These are phyloP conservation scores for Hylaeus volcanicus DNA, from an alignment of 1,140 invertebrate species.

Conservation along the genomic window DNA sequence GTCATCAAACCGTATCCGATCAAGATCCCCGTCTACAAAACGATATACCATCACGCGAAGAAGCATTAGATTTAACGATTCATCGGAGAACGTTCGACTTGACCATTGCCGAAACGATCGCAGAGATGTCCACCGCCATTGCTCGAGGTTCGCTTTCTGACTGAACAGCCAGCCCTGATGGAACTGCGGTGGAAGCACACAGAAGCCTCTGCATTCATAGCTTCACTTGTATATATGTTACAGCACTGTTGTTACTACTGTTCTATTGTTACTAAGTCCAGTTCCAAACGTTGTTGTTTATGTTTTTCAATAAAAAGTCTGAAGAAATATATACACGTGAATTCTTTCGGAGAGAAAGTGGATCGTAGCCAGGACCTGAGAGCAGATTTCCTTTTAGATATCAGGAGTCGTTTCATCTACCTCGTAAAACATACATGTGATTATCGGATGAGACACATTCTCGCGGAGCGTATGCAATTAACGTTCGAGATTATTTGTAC, in stretches of 20 bases:
- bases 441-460: neutral
- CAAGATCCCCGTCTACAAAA: slow-evolving; percentile 88
- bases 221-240: slow-evolving; percentile 50
- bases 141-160: neutral
- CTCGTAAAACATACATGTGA: neutral
- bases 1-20: slow-evolving; percentile 88
- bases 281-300: slow-evolving; percentile 37
- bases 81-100: neutral
- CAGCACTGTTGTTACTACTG: slow-evolving; percentile 14
- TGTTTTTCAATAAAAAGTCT: slow-evolving; percentile 65
- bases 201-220: slow-evolving; percentile 2
- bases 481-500: neutral
- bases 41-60: slow-evolving; percentile 86
- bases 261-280: neutral
- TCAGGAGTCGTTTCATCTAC: neutral
- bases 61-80: slow-evolving; percentile 45
- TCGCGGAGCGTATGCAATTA: neutral
- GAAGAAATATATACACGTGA: neutral
- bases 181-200: slow-evolving; percentile 16
- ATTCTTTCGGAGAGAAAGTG: slow-evolving; percentile 43
- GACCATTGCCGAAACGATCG: neutral
- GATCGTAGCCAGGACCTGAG: neutral
- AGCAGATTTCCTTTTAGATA: neutral
- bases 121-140: neutral
- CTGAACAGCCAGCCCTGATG: neutral